These are phyloP conservation scores for Bellardia pandia DNA, from an alignment of 2,888 invertebrate species.

Conservation along the genomic window DNA sequence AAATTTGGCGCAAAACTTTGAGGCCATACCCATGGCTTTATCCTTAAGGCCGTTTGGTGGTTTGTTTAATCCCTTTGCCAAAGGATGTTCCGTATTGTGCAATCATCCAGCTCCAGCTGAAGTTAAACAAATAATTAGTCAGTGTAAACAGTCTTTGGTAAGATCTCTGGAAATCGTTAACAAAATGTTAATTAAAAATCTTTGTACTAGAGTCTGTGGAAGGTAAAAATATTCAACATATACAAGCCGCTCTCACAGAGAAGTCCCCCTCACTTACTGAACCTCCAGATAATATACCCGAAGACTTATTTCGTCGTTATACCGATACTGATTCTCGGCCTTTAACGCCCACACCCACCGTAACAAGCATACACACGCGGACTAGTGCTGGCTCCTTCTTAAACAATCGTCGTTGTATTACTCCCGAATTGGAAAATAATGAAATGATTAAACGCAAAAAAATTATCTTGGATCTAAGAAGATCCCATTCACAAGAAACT, in stretches of 20 bases:
- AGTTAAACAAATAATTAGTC: conserved; percentile 89
- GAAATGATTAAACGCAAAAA: conserved; percentile 85
- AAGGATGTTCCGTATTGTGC: conserved; percentile 92
- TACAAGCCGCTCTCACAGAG: conserved; percentile 65
- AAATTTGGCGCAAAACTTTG: conserved; percentile 83
- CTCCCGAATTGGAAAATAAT: conserved; percentile 88
- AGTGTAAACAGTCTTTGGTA: conserved; percentile 90
- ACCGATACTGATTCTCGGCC: conserved; percentile 94
- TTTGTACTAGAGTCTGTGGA: conserved; percentile 76
- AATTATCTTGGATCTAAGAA: conserved; percentile 88
- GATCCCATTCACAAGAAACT: conserved; percentile 85
- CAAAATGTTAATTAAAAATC: background rate
- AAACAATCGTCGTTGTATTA: conserved; percentile 87
- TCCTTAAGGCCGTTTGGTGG: conserved; percentile 91
- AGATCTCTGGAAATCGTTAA: conserved; percentile 67
- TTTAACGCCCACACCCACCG: conserved; percentile 91
- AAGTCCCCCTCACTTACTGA: conserved; percentile 72
- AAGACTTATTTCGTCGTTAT: conserved; percentile 91
- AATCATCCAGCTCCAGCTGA: conserved; percentile 92
- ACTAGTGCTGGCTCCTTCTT: conserved; percentile 86
- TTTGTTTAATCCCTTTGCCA: conserved; percentile 92
- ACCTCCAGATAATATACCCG: conserved; percentile 88
- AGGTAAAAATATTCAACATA: conserved; percentile 75
- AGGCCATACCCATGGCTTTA: conserved; percentile 89
- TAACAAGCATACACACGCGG: conserved; percentile 89